Conservation (phyloP, 2,113 vertebrate species). For the Alexandromys fortis region DNA sequence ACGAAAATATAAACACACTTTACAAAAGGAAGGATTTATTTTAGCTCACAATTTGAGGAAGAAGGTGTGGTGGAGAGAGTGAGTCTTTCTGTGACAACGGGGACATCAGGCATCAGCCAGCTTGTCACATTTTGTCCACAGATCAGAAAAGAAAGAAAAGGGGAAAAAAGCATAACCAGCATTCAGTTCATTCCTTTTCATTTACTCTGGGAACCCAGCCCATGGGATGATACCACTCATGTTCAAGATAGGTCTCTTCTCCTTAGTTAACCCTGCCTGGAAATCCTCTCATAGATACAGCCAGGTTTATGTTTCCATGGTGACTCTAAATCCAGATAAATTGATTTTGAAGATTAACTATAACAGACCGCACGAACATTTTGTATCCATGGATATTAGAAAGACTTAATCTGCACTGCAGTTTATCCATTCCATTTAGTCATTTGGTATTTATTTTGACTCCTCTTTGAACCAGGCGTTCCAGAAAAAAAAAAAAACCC, state of each 20-base stretch:
- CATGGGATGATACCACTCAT: neutral
- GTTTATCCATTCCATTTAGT: conserved; percentile 4
- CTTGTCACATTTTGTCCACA: neutral
- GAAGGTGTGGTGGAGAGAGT: too few species aligned
- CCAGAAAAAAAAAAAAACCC: neutral
- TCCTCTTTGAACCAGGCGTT: neutral
- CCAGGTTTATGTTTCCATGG: neutral
- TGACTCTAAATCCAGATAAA: neutral
- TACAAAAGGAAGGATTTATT: neutral
- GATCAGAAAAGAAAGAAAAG: neutral
- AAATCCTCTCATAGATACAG: neutral
- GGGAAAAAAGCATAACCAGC: accelerated
- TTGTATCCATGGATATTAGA: neutral
- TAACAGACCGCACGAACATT: neutral
- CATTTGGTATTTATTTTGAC: neutral
- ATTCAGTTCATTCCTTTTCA: neutral
- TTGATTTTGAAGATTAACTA: neutral
- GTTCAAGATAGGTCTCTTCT: neutral
- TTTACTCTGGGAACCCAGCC: neutral
- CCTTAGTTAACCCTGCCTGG: neutral
- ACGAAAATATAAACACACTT: neutral
- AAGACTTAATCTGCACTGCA: neutral
- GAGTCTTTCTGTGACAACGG: neutral
- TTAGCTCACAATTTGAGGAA: neutral
- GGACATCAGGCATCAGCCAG: neutral